phyloP scores from a whole-genome alignment of 2,888 invertebrate genomes.

The Mellilla xanthometata region DNA sequence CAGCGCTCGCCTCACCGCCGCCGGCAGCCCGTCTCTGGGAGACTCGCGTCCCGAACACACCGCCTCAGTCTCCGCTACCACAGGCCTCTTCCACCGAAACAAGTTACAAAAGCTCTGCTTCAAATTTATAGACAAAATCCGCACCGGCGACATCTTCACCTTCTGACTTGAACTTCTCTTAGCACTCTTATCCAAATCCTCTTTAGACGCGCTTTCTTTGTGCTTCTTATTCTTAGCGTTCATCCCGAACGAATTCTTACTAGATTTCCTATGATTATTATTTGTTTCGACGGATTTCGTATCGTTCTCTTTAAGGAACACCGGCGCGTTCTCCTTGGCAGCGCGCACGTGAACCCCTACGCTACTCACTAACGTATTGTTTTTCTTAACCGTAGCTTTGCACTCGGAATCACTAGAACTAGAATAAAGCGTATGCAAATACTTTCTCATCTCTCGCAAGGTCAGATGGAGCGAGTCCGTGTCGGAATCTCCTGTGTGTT shows the following conservation, averaged over 20 bases:
- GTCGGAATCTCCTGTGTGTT: conserved; percentile 78
- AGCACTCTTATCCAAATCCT: conserved; percentile 71
- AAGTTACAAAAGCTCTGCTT: conserved; percentile 94
- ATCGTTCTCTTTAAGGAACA: conserved; percentile 64
- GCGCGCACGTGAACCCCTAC: conserved; percentile 62
- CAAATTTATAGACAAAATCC: conserved; percentile 88
- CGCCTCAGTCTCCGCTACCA: conserved; percentile 53
- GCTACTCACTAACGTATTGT: conserved; percentile 70
- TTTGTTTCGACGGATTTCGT: conserved; percentile 62
- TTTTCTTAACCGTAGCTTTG: conserved; percentile 72
- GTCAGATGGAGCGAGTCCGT: conserved; percentile 91
- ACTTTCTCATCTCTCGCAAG: conserved; percentile 91
- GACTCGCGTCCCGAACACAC: conserved; percentile 44
- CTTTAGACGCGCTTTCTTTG: conserved; percentile 62
- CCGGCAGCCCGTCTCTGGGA: conserved; percentile 46
- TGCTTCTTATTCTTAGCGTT: conserved; percentile 85
- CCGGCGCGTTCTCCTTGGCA: conserved; percentile 56
- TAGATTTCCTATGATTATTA: conserved; percentile 73
- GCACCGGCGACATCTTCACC: conserved; percentile 85
- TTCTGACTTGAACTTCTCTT: conserved; percentile 59
- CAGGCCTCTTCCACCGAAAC: conserved; percentile 85
- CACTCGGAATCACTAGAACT: conserved; percentile 87
- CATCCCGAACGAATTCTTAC: conserved; percentile 81
- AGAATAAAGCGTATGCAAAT: conserved; percentile 91
- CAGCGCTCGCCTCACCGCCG: conserved; percentile 65